Conservation (phyloP, 2,888 invertebrate genomes). For the Acanthosepion lycidas region DNA sequence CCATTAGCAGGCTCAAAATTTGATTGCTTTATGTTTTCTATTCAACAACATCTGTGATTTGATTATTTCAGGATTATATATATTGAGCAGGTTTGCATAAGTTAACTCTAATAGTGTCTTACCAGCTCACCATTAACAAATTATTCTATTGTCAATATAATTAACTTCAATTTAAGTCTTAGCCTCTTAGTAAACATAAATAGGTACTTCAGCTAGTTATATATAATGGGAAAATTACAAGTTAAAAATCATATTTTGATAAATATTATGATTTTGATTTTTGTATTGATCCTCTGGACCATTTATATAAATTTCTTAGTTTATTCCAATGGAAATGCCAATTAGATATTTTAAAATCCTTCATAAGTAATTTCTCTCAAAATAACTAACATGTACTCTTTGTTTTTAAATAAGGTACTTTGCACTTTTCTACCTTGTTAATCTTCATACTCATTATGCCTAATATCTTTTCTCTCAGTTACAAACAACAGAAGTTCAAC, state of each 20-base stretch:
- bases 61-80: background rate
- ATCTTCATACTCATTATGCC: background rate
- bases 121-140: too few species aligned
- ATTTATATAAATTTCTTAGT: background rate
- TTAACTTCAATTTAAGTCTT: too few species aligned
- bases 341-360: background rate
- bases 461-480: slow-evolving; percentile 80
- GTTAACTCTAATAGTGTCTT: too few species aligned
- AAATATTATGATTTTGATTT: background rate
- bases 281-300: background rate
- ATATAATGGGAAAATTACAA: background rate
- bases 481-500: slow-evolving; percentile 99
- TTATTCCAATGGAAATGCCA: background rate
- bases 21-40: background rate
- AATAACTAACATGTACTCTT: background rate
- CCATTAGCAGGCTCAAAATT: background rate
- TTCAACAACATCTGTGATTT: background rate
- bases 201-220: background rate
- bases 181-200: too few species aligned
- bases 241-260: background rate
- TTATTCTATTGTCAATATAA: too few species aligned
- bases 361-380: background rate
- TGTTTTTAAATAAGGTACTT: background rate
- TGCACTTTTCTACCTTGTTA: background rate
- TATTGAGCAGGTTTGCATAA: too few species aligned